Conservation (phyloP, 2,113 vertebrate species). For the Sminthopsis crassicaudata region DNA sequence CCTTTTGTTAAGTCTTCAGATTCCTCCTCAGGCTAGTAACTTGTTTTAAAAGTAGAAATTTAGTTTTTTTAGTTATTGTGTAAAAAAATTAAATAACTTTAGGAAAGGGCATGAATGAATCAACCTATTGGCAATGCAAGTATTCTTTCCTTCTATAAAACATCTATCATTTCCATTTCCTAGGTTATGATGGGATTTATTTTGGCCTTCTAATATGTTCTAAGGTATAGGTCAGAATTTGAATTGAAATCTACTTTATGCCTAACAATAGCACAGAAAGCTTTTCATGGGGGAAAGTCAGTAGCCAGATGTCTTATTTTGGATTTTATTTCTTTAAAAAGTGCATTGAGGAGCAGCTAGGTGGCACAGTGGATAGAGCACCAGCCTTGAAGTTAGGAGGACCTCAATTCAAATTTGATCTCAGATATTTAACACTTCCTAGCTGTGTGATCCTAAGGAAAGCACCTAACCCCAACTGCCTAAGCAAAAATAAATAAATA, state of each 20-base stretch:
- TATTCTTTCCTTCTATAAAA: background rate
- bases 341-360: too few species aligned
- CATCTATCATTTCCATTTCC: background rate
- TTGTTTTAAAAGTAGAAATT: background rate
- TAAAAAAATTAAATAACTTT: background rate
- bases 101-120: background rate
- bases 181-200: background rate
- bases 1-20: background rate
- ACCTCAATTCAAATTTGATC: too few species aligned
- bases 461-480: too few species aligned
- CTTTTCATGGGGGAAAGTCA: background rate
- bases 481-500: too few species aligned
- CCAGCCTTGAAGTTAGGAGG: too few species aligned
- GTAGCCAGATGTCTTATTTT: background rate
- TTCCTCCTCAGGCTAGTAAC: background rate
- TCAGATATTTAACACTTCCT: too few species aligned
- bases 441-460: too few species aligned
- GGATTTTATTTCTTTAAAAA: constrained; percentile 9
- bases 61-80: background rate
- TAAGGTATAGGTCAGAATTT: background rate
- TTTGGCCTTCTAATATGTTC: background rate
- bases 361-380: too few species aligned
- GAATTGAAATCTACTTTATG: too few species aligned
- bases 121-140: too few species aligned
- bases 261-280: background rate